Base-by-base conservation (phyloP, 2,888 invertebrate genomes). In the Sesia bembeciformis region DNA sequence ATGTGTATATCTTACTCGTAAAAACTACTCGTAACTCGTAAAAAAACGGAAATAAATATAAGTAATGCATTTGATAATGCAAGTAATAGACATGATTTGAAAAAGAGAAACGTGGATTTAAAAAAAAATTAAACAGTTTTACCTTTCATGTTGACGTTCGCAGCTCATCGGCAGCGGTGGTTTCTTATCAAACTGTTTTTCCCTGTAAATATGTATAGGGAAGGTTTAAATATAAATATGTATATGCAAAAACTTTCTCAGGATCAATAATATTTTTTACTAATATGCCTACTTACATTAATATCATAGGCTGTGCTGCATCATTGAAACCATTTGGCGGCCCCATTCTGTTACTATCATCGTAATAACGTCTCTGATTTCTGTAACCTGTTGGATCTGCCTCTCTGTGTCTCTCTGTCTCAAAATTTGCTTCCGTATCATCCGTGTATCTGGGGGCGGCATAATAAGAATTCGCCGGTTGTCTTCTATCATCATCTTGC, bases 131-230 rank as follows among this genome's bases (percentile, higher is more conserved):
- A 38, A 50, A 51, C 53, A 4, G 6, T n/a, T 43, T 49, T 74
- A 85, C 85, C 81, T 83, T 70, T 89, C 88, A 62, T 84, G 81
- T 50, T 72, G 76, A 60, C 84, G 74, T 4, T 84, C 85, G 56
- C 88, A 89, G 58, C 77, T 85, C 74, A 83, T 70, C 5, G 68
- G 58, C 51, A 70, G 55, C 4, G 59, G 7, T 61, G 59, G n/a
- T 61, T 81, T 85, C 59, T 79, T 84, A 4, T 84, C 84, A 3
- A 58, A 49, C 23, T 83, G 80, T 63, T 82, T 84, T 1, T 82
- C 83, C 54, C 84, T 85, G 75, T 51, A 23, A 23, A 23, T 23
- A 23, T 23, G 23, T 23, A 23, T 23, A 23, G 23, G 23, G 23
- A 23, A 23, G 23, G 23, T 23, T 23, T 23, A 23, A 23, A 23